Conservation (phyloP, 53 echinoderm and acorn worm species). For the Zoroaster sp. region DNA sequence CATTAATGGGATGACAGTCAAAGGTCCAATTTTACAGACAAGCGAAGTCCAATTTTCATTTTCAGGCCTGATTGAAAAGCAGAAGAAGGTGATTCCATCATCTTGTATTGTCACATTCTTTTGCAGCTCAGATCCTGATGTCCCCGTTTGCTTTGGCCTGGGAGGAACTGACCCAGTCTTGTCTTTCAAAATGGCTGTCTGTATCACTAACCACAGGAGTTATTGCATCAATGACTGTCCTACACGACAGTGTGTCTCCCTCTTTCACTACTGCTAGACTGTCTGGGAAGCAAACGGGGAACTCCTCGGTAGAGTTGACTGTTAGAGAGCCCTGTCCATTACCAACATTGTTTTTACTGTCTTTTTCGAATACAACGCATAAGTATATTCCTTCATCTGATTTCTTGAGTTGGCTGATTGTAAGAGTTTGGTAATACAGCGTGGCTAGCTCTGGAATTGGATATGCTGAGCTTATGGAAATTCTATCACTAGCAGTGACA, state of each 20-base stretch:
- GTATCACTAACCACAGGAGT: background rate
- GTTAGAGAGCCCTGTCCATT: background rate
- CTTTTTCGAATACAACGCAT: background rate
- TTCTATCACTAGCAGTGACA: background rate
- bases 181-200: background rate
- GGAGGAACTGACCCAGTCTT: background rate
- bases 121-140: background rate
- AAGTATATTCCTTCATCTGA: background rate
- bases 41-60: background rate
- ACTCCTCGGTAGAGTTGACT: slow-evolving; percentile 3
- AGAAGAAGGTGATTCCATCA: background rate
- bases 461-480: background rate
- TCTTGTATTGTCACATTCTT: background rate
- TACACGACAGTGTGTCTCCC: slow-evolving; percentile 13
- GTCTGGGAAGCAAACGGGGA: slow-evolving; percentile 14
- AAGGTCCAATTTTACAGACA: background rate
- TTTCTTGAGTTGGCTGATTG: background rate
- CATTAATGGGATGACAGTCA: background rate
- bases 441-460: background rate
- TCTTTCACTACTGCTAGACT: background rate
- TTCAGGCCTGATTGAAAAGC: background rate
- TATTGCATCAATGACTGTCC: background rate
- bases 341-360: background rate
- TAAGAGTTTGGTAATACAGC: background rate
- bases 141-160: background rate